Percentiles rank a stretch among this genome's conserved stretches.
These are phyloP conservation scores for Pheosia gnoma DNA, from an alignment of 2,888 invertebrate species.

Conservation along the genomic window DNA sequence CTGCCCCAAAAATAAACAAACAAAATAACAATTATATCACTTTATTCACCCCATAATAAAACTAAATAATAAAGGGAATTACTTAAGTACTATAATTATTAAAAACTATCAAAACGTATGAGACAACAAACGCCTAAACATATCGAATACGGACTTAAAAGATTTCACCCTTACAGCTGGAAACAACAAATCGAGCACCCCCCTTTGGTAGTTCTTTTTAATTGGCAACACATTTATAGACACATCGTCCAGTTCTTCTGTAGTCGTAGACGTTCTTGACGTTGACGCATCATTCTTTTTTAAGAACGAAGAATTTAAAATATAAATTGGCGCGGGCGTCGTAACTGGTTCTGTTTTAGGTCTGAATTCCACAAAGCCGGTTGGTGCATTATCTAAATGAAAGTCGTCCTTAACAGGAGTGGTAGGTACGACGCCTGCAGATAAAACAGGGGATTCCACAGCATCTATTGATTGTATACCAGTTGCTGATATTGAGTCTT, in stretches of 20 bases:
- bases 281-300: neutral
- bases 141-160: slow-evolving; percentile 63
- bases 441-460: neutral
- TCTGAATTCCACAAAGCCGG: slow-evolving; percentile 51
- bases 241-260: slow-evolving; percentile 36
- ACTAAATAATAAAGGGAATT: neutral
- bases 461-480: slow-evolving; percentile 6
- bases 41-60: neutral
- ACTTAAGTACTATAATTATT: neutral
- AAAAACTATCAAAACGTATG: slow-evolving; percentile 49
- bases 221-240: slow-evolving; percentile 44
- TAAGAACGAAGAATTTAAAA: slow-evolving; percentile 22
- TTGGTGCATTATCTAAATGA: slow-evolving; percentile 33
- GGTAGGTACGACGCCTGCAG: neutral
- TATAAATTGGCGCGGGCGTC: slow-evolving; percentile 36
- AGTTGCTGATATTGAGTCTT: slow-evolving; percentile 28
- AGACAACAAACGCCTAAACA: slow-evolving; percentile 57
- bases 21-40: neutral
- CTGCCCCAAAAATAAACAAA: too few species aligned
- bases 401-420: slow-evolving; percentile 32
- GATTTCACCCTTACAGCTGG: slow-evolving; percentile 58
- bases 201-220: slow-evolving; percentile 47
- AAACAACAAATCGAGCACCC: slow-evolving; percentile 64
- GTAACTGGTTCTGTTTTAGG: slow-evolving; percentile 20
- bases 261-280: slow-evolving; percentile 19